Evolutionary conservation across 2,888 invertebrate genomes (phyloP).

Genomic region (Melanostoma scalare): DNA sequence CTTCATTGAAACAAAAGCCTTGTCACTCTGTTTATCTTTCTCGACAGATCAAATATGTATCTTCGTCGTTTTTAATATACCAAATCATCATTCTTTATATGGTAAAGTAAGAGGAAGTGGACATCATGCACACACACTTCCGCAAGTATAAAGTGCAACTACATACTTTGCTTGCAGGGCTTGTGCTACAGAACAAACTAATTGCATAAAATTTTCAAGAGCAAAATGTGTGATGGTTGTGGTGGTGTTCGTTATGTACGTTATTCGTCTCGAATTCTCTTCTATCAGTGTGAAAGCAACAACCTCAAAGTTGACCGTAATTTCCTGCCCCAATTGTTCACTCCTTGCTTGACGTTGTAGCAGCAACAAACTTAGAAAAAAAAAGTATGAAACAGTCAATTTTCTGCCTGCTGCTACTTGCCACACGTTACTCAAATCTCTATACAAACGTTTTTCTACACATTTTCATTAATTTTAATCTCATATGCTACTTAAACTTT

Average conservation of each 20-base stretch:
- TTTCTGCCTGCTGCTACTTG: slow-evolving; percentile 1
- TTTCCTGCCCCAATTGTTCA: slow-evolving; percentile 41
- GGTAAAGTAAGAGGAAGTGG: neutral
- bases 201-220: slow-evolving; percentile 44
- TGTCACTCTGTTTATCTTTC: no score
- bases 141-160: neutral
- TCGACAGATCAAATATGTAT: no score
- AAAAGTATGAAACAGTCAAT: neutral
- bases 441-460: slow-evolving; percentile 52
- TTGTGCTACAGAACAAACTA: slow-evolving; percentile 18
- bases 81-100: no score
- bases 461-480: slow-evolving; percentile 67
- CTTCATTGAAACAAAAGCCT: no score
- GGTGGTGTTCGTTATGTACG: neutral
- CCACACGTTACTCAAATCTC: slow-evolving; percentile 41
- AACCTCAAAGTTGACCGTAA: slow-evolving; percentile 58
- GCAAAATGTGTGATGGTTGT: slow-evolving; percentile 11
- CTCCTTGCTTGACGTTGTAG: neutral
- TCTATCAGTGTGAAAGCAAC: slow-evolving; percentile 31
- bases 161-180: neutral
- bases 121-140: slow-evolving; percentile 8
- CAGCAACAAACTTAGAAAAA: no score
- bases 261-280: neutral
- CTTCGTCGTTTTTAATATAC: no score
- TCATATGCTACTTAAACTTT: slow-evolving; percentile 48